These are phyloP conservation scores for Centruroides vittatus DNA, from an alignment of 1,140 invertebrate genomes.

Conservation along the genomic window DNA sequence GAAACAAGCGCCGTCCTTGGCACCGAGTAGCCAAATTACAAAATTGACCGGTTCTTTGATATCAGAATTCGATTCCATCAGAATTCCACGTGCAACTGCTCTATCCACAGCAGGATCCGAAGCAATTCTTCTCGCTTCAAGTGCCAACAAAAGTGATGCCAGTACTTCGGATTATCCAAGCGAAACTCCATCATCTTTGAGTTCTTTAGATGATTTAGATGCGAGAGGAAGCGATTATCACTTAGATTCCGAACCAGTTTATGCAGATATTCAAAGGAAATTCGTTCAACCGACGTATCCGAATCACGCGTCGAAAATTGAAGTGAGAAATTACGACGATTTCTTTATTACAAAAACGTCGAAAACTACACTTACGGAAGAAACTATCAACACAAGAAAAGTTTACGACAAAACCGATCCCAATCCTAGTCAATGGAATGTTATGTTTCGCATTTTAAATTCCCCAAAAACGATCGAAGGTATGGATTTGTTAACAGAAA, in stretches of 20 bases:
- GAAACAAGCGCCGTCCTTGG: conserved; percentile 31
- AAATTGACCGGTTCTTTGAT: conserved; percentile 60
- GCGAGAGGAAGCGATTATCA: too few species aligned
- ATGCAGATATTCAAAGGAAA: too few species aligned
- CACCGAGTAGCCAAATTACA: conserved; percentile 50
- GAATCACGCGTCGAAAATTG: too few species aligned
- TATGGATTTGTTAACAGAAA: neutral
- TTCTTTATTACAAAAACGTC: too few species aligned
- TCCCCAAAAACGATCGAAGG: neutral
- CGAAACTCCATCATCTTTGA: neutral
- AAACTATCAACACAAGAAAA: too few species aligned
- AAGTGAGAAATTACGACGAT: too few species aligned
- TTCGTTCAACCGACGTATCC: too few species aligned
- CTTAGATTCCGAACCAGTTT: too few species aligned
- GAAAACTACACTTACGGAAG: too few species aligned
- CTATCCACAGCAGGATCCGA: conserved; percentile 41
- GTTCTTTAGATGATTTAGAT: neutral
- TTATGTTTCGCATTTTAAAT: neutral
- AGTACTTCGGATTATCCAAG: neutral
- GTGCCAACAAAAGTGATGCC: neutral
- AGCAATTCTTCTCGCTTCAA: neutral
- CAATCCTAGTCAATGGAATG: neutral
- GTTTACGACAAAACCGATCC: too few species aligned
- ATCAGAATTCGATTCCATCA: conserved; percentile 40
- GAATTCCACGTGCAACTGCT: conserved; percentile 68